Base-by-base conservation (phyloP, 1,140 invertebrate genomes). In the Zaprionus taronus region DNA sequence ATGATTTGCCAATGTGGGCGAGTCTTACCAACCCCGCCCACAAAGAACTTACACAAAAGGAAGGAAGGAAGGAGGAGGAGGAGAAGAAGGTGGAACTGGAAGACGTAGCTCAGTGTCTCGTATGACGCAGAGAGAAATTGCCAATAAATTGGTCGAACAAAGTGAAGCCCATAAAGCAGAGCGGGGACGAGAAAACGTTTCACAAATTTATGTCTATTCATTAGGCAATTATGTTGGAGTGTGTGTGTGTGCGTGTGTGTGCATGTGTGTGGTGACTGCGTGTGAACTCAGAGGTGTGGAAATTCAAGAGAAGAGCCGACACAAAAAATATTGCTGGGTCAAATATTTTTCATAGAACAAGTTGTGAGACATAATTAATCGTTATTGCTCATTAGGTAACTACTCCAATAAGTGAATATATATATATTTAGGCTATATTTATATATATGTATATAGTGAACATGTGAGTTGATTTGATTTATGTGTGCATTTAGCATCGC, bases 131-230 rank as follows among this genome's bases (percentile, higher is more conserved):
- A 84, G 75, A 79, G 75, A 79, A 90, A 87, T 87, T 79, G 84
- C 71, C 81, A 90, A 87, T 87, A 87, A 87, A 87, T 87, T 87
- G 84, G 76, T 56, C 72, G 47, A 44, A 63, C 53, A 72, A 65
- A 72, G 47, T 60, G 36, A 81, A 72, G 61, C 14, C 36, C 49
- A 41, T 41, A 62, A 76, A 49, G n/a, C 41, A 47, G n/a, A n/a
- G 58, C 63, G 12, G 28, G 69, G 28, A 7, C 2, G n/a, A 15
- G 53, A 61, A 57, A 79, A 77, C 65, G 68, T 75, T 73, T 55
- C 51, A 81, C 68, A 87, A 87, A 87, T 87, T 87, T 87, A 87
- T 87, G 84, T 76, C 81, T 84, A 81, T 72, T 89, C 80, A 89
- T 89, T 87, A 83, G 60, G 61, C 47, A 38, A 49, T 58, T 70